These are phyloP conservation scores for Caradrina kadenii DNA, from an alignment of 2,888 invertebrate species.

Conservation along the genomic window DNA sequence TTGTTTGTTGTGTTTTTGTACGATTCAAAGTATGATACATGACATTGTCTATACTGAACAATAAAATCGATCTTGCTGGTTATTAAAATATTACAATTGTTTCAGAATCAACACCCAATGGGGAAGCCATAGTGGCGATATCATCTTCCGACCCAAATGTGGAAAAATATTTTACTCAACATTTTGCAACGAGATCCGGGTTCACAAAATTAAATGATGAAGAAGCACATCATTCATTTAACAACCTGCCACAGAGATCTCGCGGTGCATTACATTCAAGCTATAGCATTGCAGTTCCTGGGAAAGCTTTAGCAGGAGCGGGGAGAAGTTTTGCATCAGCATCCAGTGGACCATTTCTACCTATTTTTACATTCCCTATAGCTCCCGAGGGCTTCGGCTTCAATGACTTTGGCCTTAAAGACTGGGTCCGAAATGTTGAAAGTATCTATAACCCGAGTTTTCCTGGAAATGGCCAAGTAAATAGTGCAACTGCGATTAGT, in stretches of 20 bases:
- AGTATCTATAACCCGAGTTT: slow-evolving; percentile 73
- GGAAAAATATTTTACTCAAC: slow-evolving; percentile 70
- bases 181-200: slow-evolving; percentile 60
- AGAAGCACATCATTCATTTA: slow-evolving; percentile 38
- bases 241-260: slow-evolving; percentile 38
- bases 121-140: slow-evolving; percentile 76
- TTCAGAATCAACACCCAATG: slow-evolving; percentile 78
- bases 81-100: slow-evolving; percentile 19
- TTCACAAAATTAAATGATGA: slow-evolving; percentile 52
- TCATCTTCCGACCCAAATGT: slow-evolving; percentile 77
- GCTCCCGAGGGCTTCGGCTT: slow-evolving; percentile 68
- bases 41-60: background rate
- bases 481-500: slow-evolving; percentile 73
- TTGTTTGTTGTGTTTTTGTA: background rate
- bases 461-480: slow-evolving; percentile 65
- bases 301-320: slow-evolving; percentile 69
- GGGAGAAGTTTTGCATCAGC: slow-evolving; percentile 76
- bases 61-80: background rate
- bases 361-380: slow-evolving; percentile 72
- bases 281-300: slow-evolving; percentile 72
- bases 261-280: slow-evolving; percentile 63
- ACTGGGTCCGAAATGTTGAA: slow-evolving; percentile 74
- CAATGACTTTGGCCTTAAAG: slow-evolving; percentile 64
- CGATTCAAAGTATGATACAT: background rate
- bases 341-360: slow-evolving; percentile 65